A percentile compares a stretch with the other conserved stretches of the same genome.
Evolutionary conservation across 2,888 invertebrate species (phyloP).

Genomic region (Thalpophila matura): DNA sequence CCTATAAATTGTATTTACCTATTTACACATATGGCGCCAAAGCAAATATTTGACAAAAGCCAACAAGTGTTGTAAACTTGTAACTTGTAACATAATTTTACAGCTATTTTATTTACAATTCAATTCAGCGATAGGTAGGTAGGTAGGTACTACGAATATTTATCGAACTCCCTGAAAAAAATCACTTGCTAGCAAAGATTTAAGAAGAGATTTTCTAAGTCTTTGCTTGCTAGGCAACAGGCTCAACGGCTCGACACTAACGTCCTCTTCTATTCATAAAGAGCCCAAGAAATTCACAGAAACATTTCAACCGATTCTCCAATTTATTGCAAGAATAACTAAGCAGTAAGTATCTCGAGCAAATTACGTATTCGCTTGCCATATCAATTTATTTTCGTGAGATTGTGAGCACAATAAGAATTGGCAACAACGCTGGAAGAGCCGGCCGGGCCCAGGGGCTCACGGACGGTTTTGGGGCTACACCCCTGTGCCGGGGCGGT

Average conservation of each 20-base stretch:
- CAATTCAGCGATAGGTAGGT: too few species aligned
- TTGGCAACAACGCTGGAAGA: conserved; percentile 59
- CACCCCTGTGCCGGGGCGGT: conserved; percentile 79
- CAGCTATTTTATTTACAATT: too few species aligned
- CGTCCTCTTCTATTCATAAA: conserved; percentile 20
- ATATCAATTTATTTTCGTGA: conserved; percentile 59
- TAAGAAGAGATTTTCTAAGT: too few species aligned
- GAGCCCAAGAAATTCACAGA: conserved; percentile 15
- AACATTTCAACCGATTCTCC: conserved; percentile 24
- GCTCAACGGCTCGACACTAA: background rate
- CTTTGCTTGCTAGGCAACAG: too few species aligned
- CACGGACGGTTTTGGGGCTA: conserved; percentile 71
- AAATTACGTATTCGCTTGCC: conserved; percentile 57
- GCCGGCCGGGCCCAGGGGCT: conserved; percentile 57
- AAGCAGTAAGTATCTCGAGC: conserved; percentile 22
- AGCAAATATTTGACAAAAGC: too few species aligned
- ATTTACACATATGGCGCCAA: too few species aligned
- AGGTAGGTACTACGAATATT: background rate
- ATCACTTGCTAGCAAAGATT: too few species aligned
- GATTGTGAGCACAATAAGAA: conserved; percentile 62
- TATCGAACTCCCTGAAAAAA: conserved; percentile 18
- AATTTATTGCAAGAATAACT: conserved; percentile 40
- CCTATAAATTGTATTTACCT: too few species aligned
- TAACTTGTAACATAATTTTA: too few species aligned
- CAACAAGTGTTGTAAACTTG: too few species aligned